These are phyloP conservation scores for Scartelaos histophorus DNA, from an alignment of 2,113 vertebrate species.

Conservation along the genomic window DNA sequence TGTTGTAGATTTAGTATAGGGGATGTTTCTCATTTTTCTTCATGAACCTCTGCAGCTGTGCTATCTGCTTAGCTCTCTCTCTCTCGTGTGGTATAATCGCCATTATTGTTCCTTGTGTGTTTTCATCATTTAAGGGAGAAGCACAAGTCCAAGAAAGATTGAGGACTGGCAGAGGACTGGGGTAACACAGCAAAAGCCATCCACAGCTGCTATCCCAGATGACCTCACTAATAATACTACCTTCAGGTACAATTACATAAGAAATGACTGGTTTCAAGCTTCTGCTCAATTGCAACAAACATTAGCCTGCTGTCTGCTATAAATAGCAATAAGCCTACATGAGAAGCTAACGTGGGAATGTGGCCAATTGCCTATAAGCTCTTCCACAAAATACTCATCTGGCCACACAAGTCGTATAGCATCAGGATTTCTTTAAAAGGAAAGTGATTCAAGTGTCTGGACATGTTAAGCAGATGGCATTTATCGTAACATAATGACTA, in stretches of 20 bases:
- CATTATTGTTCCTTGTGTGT: slow-evolving; percentile 18
- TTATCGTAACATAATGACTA: slow-evolving; percentile 62
- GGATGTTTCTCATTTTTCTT: slow-evolving; percentile 39
- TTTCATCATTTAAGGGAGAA: slow-evolving; percentile 21
- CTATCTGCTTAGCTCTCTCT: slow-evolving; percentile 20
- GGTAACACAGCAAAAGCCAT: slow-evolving; percentile 32
- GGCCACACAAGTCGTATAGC: slow-evolving; percentile 31
- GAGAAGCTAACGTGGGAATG: not conserved
- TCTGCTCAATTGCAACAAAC: slow-evolving; percentile 77
- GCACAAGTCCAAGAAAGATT: slow-evolving; percentile 11
- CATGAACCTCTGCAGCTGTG: slow-evolving; percentile 34
- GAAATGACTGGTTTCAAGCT: slow-evolving; percentile 53
- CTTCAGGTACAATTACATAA: slow-evolving; percentile 35
- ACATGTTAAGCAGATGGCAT: slow-evolving; percentile 49
- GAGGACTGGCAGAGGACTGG: slow-evolving; percentile 13
- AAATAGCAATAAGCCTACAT: slow-evolving; percentile 13
- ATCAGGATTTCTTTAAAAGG: slow-evolving; percentile 31
- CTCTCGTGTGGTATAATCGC: slow-evolving; percentile 41
- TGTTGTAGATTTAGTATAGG: not conserved
- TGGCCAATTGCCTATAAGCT: not conserved
- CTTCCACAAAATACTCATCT: slow-evolving; percentile 42
- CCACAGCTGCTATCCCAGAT: slow-evolving; percentile 38
- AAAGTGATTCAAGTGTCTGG: slow-evolving; percentile 55
- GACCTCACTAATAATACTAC: slow-evolving; percentile 33
- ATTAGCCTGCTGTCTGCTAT: slow-evolving; percentile 36